Percentiles rank a stretch among this genome's conserved stretches.
Conservation (phyloP, 2,113 vertebrate genomes). For the Hipposideros armiger region DNA sequence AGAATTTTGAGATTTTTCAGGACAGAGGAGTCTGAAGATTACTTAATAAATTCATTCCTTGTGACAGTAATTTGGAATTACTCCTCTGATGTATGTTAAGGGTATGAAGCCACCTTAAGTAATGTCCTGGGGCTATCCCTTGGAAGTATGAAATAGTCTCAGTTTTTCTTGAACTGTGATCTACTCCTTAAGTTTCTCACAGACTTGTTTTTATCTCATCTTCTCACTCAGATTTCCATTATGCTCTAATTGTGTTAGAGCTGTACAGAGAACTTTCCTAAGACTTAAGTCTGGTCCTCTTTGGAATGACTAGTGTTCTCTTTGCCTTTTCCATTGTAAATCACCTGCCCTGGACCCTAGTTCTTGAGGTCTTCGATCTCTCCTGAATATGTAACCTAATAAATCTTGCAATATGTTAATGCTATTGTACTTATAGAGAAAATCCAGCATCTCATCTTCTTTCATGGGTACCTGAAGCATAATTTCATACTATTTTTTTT, state of each 20-base stretch:
- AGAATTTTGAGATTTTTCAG: constrained; percentile 10
- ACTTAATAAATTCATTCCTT: background rate
- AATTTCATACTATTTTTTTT: background rate
- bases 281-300: background rate
- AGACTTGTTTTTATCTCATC: background rate
- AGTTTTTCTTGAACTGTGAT: background rate
- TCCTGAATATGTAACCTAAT: background rate
- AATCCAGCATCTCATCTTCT: background rate
- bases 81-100: background rate
- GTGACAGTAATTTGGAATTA: background rate
- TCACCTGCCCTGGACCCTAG: background rate
- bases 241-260: background rate
- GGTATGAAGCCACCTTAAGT: background rate
- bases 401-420: background rate
- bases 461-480: background rate
- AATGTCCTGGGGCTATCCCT: background rate
- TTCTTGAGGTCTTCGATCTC: background rate
- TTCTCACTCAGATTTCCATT: background rate
- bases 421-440: background rate
- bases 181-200: background rate
- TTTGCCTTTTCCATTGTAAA: background rate
- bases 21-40: background rate
- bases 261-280: background rate
- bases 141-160: background rate
- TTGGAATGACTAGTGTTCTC: background rate